phyloP scores from a whole-genome alignment of 2,113 vertebrate genomes.

The Malurus alboscapulatus region DNA sequence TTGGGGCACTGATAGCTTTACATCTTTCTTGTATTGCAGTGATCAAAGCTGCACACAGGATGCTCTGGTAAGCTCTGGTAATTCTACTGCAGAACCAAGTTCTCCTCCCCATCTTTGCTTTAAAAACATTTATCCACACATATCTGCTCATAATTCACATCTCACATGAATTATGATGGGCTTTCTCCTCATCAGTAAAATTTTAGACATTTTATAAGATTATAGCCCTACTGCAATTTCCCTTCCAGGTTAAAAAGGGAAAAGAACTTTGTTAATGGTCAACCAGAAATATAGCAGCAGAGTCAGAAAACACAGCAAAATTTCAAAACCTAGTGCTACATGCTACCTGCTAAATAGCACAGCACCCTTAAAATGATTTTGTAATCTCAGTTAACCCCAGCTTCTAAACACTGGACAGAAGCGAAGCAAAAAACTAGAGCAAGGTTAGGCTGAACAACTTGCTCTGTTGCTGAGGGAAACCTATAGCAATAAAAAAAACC shows the following conservation, averaged over 20 bases:
- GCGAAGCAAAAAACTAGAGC: neutral
- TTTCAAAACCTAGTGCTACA: conserved; percentile 12
- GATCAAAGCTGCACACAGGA: neutral
- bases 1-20: neutral
- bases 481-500: neutral
- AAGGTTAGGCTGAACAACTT: neutral
- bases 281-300: neutral
- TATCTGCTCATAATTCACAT: neutral
- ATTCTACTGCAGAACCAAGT: neutral
- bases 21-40: neutral
- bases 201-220: neutral
- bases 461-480: neutral
- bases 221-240: neutral
- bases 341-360: neutral
- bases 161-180: neutral
- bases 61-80: neutral
- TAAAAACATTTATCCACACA: neutral
- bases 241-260: neutral
- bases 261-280: neutral
- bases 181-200: neutral
- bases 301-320: neutral
- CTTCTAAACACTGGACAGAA: neutral
- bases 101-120: neutral
- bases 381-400: neutral
- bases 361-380: neutral